Percentiles rank a stretch among this genome's conserved stretches.
phyloP scores from a whole-genome alignment of 2,113 vertebrate species.

The Morone saxatilis region DNA sequence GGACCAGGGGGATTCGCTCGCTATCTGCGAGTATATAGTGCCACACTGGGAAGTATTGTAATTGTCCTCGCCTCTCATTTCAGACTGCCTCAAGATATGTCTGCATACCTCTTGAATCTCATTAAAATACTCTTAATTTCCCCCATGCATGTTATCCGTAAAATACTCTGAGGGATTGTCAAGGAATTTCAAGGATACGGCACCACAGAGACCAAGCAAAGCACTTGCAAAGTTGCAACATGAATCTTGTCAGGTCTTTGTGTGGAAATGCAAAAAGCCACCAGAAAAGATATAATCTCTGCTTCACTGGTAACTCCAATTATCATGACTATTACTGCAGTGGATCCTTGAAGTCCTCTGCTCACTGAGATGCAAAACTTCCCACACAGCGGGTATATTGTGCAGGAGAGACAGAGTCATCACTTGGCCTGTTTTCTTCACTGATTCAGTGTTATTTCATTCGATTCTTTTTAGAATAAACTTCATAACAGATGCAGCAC shows the following conservation, averaged over 20 bases:
- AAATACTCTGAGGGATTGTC: constrained; percentile 67
- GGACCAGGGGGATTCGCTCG: constrained; percentile 47
- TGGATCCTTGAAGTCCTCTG: constrained; percentile 43
- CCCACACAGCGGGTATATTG: constrained; percentile 16
- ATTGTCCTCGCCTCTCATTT: constrained; percentile 64
- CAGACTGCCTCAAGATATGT: constrained; percentile 74
- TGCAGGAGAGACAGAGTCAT: constrained; percentile 20
- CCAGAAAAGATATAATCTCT: constrained; percentile 36
- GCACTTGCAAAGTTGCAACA: constrained; percentile 40
- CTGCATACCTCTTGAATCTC: constrained; percentile 70
- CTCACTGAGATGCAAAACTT: constrained; percentile 37
- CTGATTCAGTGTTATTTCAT: constrained; percentile 38
- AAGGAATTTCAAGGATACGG: constrained; percentile 64
- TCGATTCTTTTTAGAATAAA: constrained; percentile 29
- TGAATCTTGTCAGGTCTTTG: constrained; percentile 34
- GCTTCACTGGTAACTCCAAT: constrained; percentile 50
- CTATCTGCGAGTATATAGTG: constrained; percentile 13
- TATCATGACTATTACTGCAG: constrained; percentile 28
- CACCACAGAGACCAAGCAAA: constrained; percentile 37
- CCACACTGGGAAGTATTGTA: constrained; percentile 55
- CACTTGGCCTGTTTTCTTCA: constrained; percentile 19
- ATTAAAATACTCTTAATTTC: constrained; percentile 77
- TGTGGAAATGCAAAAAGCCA: constrained; percentile 48
- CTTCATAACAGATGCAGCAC: constrained; percentile 30
- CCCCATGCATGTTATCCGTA: constrained; percentile 64